Evolutionary conservation across 2,888 invertebrate species (phyloP), one percentile per base, ranked within the genome.

Genomic region (Augochlorella aurata): DNA sequence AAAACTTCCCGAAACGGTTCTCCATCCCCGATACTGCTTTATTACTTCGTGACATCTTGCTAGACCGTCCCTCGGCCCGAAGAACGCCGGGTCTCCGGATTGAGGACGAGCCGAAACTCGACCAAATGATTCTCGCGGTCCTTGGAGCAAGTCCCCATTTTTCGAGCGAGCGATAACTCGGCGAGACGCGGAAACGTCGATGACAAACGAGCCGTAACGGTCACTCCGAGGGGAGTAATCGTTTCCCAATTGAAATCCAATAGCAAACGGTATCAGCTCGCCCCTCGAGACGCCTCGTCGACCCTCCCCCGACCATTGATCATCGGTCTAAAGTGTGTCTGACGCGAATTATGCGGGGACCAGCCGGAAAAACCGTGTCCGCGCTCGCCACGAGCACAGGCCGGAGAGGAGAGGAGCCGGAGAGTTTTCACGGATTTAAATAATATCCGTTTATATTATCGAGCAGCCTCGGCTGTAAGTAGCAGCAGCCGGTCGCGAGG

Each of bases 231-330:
- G 91, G 91, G 92, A 92, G 90, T 93, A 92, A 93, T 93, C 92
- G 92, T 92, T 93, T 93, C 92, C 90, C 93, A 92, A 93, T 93
- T 92, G 93, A 93, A 93, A 93, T 93, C 90, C 91, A 90, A 90
- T 90, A 90, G 90, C 89, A 85, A 89, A 85, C 84, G 83, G 77
- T 81, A 65, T 47, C 38, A 68, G 16, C 24, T 58, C 71, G 63
- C 63, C 68, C 76, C 81, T 72, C 71, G 80, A 74, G 80, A 67
- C 63, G 63, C 63, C 63, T 63, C 70, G 45, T 12, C 79, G 38
- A 9, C 7, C 52, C 29, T 24, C n/a, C 45, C 18, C 49, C 67
- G 73, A n/a, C 88, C 87, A 91, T 92, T 91, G 89, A 92, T 92
- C 91, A 91, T 87, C 81, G 85, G 84, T 90, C 77, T 87, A 91